Percentiles rank a stretch among this genome's conserved stretches.
These are phyloP conservation scores for Sthenelais limicola DNA, from an alignment of 2,888 invertebrate genomes.

Conservation along the genomic window DNA sequence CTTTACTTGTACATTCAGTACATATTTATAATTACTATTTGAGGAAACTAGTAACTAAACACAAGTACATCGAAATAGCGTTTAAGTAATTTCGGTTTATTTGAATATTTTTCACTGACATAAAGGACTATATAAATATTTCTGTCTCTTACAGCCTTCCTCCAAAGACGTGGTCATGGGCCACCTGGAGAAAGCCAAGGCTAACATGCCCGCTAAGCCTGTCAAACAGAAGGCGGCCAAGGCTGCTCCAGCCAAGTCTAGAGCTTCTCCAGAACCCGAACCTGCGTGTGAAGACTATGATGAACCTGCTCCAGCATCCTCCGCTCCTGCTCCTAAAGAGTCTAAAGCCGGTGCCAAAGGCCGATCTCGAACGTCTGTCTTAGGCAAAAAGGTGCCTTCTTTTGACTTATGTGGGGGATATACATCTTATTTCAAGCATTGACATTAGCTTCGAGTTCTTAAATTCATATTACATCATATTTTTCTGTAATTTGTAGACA, in stretches of 20 bases:
- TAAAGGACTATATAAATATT: too few species aligned
- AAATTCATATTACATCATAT: too few species aligned
- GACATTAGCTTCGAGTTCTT: too few species aligned
- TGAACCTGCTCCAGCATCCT: conserved; percentile 55
- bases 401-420: too few species aligned
- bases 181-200: conserved; percentile 87
- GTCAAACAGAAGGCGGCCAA: conserved; percentile 54
- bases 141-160: conserved; percentile 67
- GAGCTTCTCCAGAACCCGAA: conserved; percentile 45
- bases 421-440: too few species aligned
- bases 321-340: conserved; percentile 45
- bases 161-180: conserved; percentile 78
- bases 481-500: not conserved
- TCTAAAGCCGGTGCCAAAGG: conserved; percentile 23
- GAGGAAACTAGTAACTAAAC: too few species aligned
- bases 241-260: conserved; percentile 54
- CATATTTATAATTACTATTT: too few species aligned
- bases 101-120: too few species aligned
- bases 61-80: too few species aligned
- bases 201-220: conserved; percentile 84
- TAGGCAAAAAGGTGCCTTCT: conserved; percentile 46
- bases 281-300: conserved; percentile 43
- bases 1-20: too few species aligned
- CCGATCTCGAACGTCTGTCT: conserved; percentile 17
- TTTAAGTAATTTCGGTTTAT: too few species aligned